phyloP scores from a whole-genome alignment of 2,113 vertebrate genomes.

The Istiophorus platypterus region DNA sequence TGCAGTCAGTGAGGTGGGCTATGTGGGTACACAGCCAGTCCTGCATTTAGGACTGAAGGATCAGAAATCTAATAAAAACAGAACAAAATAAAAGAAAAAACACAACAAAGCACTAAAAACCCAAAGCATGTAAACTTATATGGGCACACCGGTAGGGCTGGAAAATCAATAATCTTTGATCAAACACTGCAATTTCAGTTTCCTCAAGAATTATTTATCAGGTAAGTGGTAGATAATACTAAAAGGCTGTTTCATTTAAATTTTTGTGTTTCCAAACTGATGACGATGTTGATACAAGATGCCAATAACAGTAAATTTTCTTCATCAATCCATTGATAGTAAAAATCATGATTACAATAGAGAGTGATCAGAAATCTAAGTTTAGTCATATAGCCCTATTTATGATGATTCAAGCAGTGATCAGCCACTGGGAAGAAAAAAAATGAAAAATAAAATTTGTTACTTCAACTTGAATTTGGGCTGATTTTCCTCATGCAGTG shows the following conservation, averaged over 20 bases:
- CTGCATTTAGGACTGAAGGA: constrained; percentile 72
- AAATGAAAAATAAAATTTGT: background rate
- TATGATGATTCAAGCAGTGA: constrained; percentile 24
- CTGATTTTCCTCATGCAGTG: constrained; percentile 67
- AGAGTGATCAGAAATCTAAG: constrained; percentile 2
- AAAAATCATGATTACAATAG: constrained; percentile 41
- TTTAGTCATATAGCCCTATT: background rate
- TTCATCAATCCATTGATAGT: constrained; percentile 18
- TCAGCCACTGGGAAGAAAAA: background rate
- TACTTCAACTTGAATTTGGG: constrained; percentile 17
- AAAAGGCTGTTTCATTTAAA: background rate
- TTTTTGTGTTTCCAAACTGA: constrained; percentile 7
- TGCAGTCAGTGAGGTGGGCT: constrained; percentile 61
- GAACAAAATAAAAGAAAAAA: constrained; percentile 35
- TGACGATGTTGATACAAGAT: constrained; percentile 11
- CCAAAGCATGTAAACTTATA: constrained; percentile 63
- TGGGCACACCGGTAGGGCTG: constrained; percentile 40
- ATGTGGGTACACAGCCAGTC: constrained; percentile 79
- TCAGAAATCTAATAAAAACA: constrained; percentile 61
- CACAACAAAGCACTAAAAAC: constrained; percentile 68
- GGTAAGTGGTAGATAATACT: background rate
- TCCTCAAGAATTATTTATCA: constrained; percentile 12
- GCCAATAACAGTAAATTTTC: constrained; percentile 1
- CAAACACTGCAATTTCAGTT: constrained; percentile 5
- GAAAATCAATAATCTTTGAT: constrained; percentile 23